Conservation (phyloP, 2,113 vertebrate species). For the Onychostruthus taczanowskii region DNA sequence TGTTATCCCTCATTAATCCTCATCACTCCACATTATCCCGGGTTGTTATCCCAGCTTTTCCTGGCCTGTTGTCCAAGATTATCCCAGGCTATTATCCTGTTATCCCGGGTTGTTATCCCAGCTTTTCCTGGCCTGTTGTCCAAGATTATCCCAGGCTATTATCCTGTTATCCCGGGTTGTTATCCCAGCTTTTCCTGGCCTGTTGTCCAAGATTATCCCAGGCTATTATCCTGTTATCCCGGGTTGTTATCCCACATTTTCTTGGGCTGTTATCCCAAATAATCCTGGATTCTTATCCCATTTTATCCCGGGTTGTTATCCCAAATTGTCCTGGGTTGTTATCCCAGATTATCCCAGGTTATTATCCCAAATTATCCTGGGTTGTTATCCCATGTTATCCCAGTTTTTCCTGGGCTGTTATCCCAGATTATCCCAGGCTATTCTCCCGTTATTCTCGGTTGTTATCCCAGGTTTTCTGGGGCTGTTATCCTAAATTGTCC, state of each 20-base stretch:
- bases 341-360: background rate
- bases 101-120: background rate
- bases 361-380: background rate
- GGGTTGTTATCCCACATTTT: background rate
- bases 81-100: background rate
- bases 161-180: background rate
- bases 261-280: background rate
- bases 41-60: background rate
- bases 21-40: rapidly evolving
- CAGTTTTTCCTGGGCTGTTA: rapidly evolving
- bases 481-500: background rate
- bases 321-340: no score
- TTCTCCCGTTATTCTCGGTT: no score
- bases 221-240: no score
- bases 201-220: background rate
- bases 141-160: background rate
- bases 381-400: no score
- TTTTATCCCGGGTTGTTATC: background rate
- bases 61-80: rapidly evolving
- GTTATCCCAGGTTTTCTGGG: background rate
- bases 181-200: background rate
- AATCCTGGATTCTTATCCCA: no score
- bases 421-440: background rate
- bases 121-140: background rate
- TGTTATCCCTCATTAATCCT: no score